These are phyloP conservation scores for Cetonia aurata DNA, from an alignment of 2,888 invertebrate genomes.

Conservation along the genomic window DNA sequence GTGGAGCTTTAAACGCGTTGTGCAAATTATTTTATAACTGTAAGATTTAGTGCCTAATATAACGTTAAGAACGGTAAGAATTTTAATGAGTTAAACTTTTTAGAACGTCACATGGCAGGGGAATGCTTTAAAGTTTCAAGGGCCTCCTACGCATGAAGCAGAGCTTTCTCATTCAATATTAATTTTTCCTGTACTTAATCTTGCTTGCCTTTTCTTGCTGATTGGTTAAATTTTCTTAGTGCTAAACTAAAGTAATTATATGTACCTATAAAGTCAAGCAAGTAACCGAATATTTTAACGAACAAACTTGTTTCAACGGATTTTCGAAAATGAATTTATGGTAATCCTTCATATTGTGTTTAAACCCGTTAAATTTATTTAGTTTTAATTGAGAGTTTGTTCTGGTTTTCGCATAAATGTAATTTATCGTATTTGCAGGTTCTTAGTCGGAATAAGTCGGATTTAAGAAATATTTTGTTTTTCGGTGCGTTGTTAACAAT, in stretches of 20 bases:
- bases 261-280: conserved; percentile 30
- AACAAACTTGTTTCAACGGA: conserved; percentile 16
- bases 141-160: too few relatives aligned
- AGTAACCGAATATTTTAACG: conserved; percentile 35
- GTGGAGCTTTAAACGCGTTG: not conserved
- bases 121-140: too few relatives aligned
- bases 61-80: conserved; percentile 4
- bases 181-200: too few relatives aligned
- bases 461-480: too few relatives aligned
- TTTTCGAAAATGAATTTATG: conserved; percentile 29
- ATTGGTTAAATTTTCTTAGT: conserved; percentile 18
- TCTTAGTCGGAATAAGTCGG: too few relatives aligned
- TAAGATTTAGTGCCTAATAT: conserved; percentile 4
- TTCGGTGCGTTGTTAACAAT: too few relatives aligned
- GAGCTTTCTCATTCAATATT: too few relatives aligned
- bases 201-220: too few relatives aligned
- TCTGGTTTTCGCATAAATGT: conserved; percentile 23
- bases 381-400: conserved; percentile 38
- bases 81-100: conserved; percentile 14
- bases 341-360: conserved; percentile 24
- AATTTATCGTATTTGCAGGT: conserved; percentile 35
- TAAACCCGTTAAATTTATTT: conserved; percentile 35
- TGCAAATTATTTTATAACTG: conserved; percentile 10
- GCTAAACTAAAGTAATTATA: conserved; percentile 24
- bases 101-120: not conserved